These are phyloP conservation scores for Platycnemis pennipes DNA, from an alignment of 2,888 invertebrate genomes.

Conservation along the genomic window DNA sequence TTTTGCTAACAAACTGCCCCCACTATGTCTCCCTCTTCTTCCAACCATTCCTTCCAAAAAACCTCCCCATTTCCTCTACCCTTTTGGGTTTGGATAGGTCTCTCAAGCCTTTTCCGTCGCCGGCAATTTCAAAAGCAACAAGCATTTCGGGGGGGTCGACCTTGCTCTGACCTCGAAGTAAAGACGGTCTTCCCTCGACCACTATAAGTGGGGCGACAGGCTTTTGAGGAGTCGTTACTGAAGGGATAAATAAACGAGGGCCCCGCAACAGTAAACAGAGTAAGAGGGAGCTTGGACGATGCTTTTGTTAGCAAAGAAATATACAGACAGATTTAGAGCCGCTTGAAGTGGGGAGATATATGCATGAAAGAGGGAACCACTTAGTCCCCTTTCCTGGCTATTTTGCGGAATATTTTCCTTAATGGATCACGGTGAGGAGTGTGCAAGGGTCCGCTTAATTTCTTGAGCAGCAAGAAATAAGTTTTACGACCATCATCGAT, in stretches of 20 bases:
- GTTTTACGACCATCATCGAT: not conserved
- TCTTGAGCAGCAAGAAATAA: not conserved
- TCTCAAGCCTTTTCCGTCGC: not conserved
- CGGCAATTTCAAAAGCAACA: not conserved
- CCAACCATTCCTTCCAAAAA: not conserved
- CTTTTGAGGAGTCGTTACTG: not conserved
- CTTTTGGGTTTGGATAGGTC: not conserved
- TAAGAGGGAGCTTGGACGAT: not conserved
- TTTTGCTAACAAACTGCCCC: not conserved
- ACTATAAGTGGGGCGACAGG: not conserved
- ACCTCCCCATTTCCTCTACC: not conserved
- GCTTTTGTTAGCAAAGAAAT: not conserved
- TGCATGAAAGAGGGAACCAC: not conserved
- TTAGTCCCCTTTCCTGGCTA: not conserved
- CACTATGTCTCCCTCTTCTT: not conserved
- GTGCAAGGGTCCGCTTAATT: not conserved
- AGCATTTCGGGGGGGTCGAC: not conserved
- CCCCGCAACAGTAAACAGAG: not conserved
- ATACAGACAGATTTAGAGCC: not conserved
- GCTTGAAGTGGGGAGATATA: not conserved
- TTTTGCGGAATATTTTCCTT: not conserved
- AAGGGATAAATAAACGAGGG: not conserved
- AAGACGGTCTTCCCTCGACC: not conserved
- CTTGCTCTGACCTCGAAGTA: not conserved
- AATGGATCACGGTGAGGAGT: not conserved